Base-by-base conservation (phyloP, 2,797 vertebrate species). In the Acanthurus leucopareius region DNA sequence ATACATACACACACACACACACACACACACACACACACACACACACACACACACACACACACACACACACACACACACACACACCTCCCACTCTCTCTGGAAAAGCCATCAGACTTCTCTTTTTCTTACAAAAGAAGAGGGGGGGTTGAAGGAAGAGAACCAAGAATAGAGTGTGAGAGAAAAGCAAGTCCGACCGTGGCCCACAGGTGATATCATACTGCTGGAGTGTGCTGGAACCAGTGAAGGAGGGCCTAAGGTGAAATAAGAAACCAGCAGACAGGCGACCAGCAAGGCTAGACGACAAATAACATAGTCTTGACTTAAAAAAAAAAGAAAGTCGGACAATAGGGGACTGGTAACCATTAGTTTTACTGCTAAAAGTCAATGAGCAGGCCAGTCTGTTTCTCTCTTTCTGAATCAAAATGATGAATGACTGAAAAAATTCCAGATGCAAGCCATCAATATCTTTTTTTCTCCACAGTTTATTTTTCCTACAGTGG, bases 51-150 rank as follows among this genome's bases (percentile, higher is more conserved):
- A 32, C 28, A 5, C 4, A 32, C 28, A 32, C 28, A 57, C 78
- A 78, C 83, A 60, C 38, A 47, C 75, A 84, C 60, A 76, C 72
- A 71, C 70, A 51, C 52, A 53, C 48, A 62, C 61, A 59, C 82
- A 73, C 69, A 68, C 70, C 71, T 82, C 85, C 83, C 80, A 85
- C 91, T 79, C 82, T 77, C 82, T 90, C 93, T 94, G 92, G 92
- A 92, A 94, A 95, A 95, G 91, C 79, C 89, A 95, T 95, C 88
- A 95, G 71, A 86, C 88, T 63, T 88, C 74, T 90, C 75, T 66
- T 79, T 86, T 88, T 84, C 83, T 79, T 89, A 83, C 82, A 89
- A 91, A 92, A 88, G 77, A 73, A 66, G 77, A 73, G 60, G 22
- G 61, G 61, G 14, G n/a, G 42, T 20, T 54, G 72, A 70, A 66